These are phyloP conservation scores for Drosophila aff. DNA, from an alignment of 1,140 invertebrate species.

Conservation along the genomic window DNA sequence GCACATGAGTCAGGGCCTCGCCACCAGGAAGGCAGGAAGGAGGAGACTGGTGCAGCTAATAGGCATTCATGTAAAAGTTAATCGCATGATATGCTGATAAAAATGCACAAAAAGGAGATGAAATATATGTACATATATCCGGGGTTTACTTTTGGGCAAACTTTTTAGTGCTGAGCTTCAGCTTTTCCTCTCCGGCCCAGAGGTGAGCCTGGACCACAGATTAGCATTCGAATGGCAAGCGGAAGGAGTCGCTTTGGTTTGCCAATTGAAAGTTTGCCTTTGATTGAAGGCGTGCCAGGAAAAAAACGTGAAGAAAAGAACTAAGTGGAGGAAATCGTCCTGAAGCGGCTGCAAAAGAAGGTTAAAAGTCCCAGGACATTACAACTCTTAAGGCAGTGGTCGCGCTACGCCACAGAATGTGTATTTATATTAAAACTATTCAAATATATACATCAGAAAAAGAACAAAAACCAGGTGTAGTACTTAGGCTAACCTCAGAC, in stretches of 20 bases:
- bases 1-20: neutral
- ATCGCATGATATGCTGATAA: conserved; percentile 61
- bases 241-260: conserved; percentile 16
- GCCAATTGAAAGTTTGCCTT: conserved; percentile 43
- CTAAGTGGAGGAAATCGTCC: conserved; percentile 7
- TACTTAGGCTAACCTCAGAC: no score
- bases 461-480: neutral
- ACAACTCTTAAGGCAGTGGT: neutral
- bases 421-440: neutral
- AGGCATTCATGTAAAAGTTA: conserved; percentile 62
- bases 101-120: conserved; percentile 39
- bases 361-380: neutral
- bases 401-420: neutral
- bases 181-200: neutral
- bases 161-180: conserved; percentile 27
- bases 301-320: neutral
- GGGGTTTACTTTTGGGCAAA: conserved; percentile 17
- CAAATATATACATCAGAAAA: neutral
- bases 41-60: conserved; percentile 16
- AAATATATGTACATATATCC: neutral
- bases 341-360: neutral
- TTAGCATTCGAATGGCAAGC: conserved; percentile 27
- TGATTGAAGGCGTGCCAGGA: conserved; percentile 24
- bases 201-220: conserved; percentile 11
- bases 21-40: no score